A percentile compares a stretch with the other conserved stretches of the same genome.
These are phyloP conservation scores for Megathymus violae DNA, from an alignment of 1,140 invertebrate species.

Conservation along the genomic window DNA sequence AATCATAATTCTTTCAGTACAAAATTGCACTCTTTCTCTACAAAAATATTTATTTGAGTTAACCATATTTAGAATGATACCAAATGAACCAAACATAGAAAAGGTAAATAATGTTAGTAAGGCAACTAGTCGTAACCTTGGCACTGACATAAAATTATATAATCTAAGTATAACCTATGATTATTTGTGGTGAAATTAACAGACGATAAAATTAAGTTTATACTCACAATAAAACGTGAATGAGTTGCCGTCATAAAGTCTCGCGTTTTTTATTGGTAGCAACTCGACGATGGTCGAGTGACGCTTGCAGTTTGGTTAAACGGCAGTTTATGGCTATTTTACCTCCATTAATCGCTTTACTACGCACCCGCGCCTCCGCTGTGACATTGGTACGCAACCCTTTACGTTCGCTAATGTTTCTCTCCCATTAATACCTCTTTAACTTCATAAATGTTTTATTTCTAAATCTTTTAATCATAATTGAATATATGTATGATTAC, in stretches of 20 bases:
- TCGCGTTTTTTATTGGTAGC: conserved; percentile 82
- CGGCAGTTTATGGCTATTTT: conserved; percentile 82
- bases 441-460: conserved; percentile 16
- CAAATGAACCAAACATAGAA: too few relatives aligned
- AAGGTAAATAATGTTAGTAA: conserved; percentile 31
- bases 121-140: conserved; percentile 55
- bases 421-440: conserved; percentile 25
- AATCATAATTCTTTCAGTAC: too few relatives aligned
- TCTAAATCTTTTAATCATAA: neutral
- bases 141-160: conserved; percentile 72
- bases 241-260: conserved; percentile 83
- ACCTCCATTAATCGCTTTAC: conserved; percentile 82
- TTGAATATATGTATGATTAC: neutral
- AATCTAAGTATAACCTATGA: conserved; percentile 72
- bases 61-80: too few relatives aligned
- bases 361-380: conserved; percentile 70
- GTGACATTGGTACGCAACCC: conserved; percentile 56
- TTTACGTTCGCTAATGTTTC: conserved; percentile 38
- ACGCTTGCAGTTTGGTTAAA: conserved; percentile 83
- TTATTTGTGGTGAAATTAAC: conserved; percentile 84
- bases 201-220: conserved; percentile 84
- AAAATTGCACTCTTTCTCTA: too few relatives aligned
- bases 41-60: too few relatives aligned
- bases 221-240: conserved; percentile 83
- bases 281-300: conserved; percentile 76